Conservation (phyloP, 2,888 invertebrate species). For the Melinaea marsaeus region DNA sequence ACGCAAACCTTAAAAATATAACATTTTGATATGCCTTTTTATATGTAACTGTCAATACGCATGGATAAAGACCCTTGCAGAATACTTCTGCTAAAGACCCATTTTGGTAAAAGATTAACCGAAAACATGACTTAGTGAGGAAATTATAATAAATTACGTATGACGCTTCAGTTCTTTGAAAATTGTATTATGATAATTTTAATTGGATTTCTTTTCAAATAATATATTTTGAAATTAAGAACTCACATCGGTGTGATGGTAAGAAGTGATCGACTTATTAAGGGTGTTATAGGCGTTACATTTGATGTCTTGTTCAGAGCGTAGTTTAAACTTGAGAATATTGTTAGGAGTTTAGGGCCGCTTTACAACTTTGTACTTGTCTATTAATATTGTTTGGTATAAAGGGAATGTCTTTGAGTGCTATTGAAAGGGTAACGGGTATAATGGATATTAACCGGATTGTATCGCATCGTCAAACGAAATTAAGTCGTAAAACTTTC, state of each 20-base stretch:
- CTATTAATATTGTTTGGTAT: slow-evolving; percentile 36
- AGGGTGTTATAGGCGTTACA: slow-evolving; percentile 42
- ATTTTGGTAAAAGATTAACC: no score
- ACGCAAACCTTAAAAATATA: slow-evolving; percentile 7
- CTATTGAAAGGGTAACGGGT: slow-evolving; percentile 22
- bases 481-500: slow-evolving; percentile 17
- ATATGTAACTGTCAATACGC: no score
- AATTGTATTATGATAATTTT: no score
- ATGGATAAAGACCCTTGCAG: no score
- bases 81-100: no score
- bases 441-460: slow-evolving; percentile 24
- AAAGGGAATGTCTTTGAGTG: slow-evolving; percentile 21
- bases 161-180: no score
- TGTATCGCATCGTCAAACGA: slow-evolving; percentile 8
- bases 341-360: slow-evolving; percentile 43
- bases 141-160: no score
- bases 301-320: slow-evolving; percentile 55
- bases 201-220: slow-evolving; percentile 6
- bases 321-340: slow-evolving; percentile 45
- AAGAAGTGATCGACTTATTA: slow-evolving; percentile 44
- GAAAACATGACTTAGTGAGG: no score
- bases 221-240: slow-evolving; percentile 9
- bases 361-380: slow-evolving; percentile 41
- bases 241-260: slow-evolving; percentile 40
- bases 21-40: neutral